Evolutionary conservation across 1,140 invertebrate genomes (phyloP).

Genomic region (Orchesella cincta): DNA sequence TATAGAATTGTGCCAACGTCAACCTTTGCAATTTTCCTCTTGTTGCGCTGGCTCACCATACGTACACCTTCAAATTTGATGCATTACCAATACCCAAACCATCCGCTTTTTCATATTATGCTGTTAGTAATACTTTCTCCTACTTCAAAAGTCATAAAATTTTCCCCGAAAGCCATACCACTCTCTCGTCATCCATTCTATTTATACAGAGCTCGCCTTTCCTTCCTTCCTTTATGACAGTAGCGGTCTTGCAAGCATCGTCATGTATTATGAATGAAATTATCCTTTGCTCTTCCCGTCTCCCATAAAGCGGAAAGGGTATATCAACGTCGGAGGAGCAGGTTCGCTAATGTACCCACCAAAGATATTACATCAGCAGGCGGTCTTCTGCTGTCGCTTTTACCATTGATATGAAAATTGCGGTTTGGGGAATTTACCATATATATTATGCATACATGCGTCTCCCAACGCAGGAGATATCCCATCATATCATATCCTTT

Average conservation of each 20-base stretch:
- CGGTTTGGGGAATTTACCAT: background rate
- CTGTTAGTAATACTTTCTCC: background rate
- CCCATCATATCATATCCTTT: background rate
- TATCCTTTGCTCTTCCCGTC: background rate
- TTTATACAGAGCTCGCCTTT: background rate
- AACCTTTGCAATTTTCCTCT: background rate
- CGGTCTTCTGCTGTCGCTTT: background rate
- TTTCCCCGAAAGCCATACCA: background rate
- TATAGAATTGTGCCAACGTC: background rate
- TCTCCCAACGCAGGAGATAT: background rate
- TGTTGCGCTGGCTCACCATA: too few relatives aligned
- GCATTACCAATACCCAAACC: too few relatives aligned
- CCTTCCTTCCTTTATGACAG: background rate
- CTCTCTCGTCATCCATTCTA: background rate
- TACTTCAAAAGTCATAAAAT: background rate
- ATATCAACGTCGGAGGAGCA: background rate
- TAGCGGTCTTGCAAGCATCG: background rate
- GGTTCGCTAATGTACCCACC: background rate
- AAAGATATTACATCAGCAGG: background rate
- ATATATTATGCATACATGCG: too few relatives aligned
- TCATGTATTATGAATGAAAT: constrained; percentile 20
- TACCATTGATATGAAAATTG: constrained; percentile 19
- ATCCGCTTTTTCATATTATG: too few relatives aligned
- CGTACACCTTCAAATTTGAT: too few relatives aligned
- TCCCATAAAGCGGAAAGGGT: background rate